phyloP scores from a whole-genome alignment of 2,797 vertebrate genomes.

The Hybognathus amarus region DNA sequence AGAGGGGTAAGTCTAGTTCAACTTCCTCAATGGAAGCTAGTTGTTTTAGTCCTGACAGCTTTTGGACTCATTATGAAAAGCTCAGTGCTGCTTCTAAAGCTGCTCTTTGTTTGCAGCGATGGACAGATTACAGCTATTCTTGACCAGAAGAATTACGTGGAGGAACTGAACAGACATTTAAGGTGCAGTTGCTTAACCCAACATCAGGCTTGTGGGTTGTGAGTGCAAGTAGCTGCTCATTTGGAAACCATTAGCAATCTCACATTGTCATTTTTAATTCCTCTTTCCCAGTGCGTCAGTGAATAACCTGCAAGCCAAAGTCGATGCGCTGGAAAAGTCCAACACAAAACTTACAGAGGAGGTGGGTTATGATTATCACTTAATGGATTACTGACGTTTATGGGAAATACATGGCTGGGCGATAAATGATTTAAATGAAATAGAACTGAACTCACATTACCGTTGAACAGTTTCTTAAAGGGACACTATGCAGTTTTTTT shows the following conservation, averaged over 20 bases:
- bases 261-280: neutral
- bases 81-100: neutral
- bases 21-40: neutral
- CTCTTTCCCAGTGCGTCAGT: slow-evolving; percentile 86
- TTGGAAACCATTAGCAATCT: neutral
- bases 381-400: neutral
- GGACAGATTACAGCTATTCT: slow-evolving; percentile 98
- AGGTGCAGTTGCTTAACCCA: slow-evolving; percentile 76
- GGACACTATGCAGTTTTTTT: too few species aligned
- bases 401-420: neutral
- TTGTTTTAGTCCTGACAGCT: neutral
- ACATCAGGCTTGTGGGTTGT: neutral
- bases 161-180: slow-evolving; percentile 98
- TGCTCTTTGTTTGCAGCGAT: slow-evolving; percentile 74
- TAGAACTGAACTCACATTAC: neutral
- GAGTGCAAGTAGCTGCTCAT: slow-evolving; percentile 18
- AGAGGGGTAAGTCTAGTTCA: slow-evolving; percentile 85
- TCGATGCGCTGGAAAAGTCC: slow-evolving; percentile 96
- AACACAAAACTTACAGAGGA: slow-evolving; percentile 98
- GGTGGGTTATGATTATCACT: slow-evolving; percentile 72
- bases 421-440: neutral
- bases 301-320: slow-evolving; percentile 97
- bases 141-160: slow-evolving; percentile 99
- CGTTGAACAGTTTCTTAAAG: neutral
- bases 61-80: slow-evolving; percentile 1